These are phyloP conservation scores for Noctua janthe DNA, from an alignment of 2,888 invertebrate species.

Conservation along the genomic window DNA sequence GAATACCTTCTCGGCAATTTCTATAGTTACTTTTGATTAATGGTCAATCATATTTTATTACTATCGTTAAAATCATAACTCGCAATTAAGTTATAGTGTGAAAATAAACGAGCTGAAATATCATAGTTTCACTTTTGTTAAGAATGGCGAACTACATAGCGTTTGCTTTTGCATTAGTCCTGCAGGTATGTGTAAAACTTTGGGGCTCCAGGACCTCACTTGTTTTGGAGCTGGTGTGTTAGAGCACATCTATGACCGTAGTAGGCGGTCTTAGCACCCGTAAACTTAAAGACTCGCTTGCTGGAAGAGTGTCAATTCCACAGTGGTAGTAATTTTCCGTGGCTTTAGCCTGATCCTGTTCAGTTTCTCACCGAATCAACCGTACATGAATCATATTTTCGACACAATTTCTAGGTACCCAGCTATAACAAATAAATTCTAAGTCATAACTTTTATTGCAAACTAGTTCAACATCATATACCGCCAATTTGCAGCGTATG, in stretches of 20 bases:
- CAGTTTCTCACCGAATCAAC: neutral
- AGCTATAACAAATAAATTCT: neutral
- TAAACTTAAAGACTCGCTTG: neutral
- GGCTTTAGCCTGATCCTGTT: neutral
- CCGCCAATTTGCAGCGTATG: neutral
- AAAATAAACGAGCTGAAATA: slow-evolving; percentile 29
- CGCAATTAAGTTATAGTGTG: slow-evolving; percentile 5
- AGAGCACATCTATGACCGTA: neutral
- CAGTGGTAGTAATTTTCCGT: neutral
- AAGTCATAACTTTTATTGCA: neutral
- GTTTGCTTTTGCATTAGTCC: slow-evolving; percentile 47
- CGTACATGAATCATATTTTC: neutral
- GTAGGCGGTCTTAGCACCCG: neutral
- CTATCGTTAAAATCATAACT: slow-evolving; percentile 35
- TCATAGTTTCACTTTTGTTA: slow-evolving; percentile 43
- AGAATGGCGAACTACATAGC: slow-evolving; percentile 56
- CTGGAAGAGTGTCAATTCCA: neutral
- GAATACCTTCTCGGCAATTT: neutral
- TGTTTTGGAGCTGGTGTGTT: neutral
- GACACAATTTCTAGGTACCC: neutral
- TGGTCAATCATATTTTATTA: slow-evolving; percentile 62
- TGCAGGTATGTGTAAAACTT: slow-evolving; percentile 56
- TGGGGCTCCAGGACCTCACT: neutral
- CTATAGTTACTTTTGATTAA: slow-evolving; percentile 1
- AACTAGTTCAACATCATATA: neutral